Base-by-base conservation (phyloP, 2,888 invertebrate genomes). In the Reticulitermes lucifugus region DNA sequence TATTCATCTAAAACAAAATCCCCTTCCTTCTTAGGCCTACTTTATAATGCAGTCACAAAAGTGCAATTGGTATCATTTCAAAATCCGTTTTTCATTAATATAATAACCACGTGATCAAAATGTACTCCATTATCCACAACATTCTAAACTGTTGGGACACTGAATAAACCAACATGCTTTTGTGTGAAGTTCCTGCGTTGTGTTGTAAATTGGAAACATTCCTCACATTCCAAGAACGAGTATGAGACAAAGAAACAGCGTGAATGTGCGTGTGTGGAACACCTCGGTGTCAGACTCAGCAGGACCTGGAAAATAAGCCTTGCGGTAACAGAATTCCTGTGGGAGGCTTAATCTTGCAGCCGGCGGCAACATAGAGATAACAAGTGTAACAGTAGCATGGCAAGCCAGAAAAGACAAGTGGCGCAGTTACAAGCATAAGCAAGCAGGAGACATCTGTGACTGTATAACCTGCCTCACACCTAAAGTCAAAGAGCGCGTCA, bases 241-340 rank as follows among this genome's bases (percentile, higher is more conserved):
- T 46, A n/a, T 12, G 25, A 12, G 65, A 65, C n/a, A n/a, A 25
- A 65, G n/a, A 65, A 9, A 65, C 7, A 46, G 10, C 2, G 41
- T 41, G 46, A 46, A 10, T 41, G 21, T 73, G 51, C 21, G 77
- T 41, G 21, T 73, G 51, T 46, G 77, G 46, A 77, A 43, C 46
- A 46, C 77, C 51, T 35, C 35, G 43, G 75, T 77, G 77, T 77
- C 77, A 77, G 21, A 35, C 60, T 14, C 55, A 73, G 77, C 5
- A n/a, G 77, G 43, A 46, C 41, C 51, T 22, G 10, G 22, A 43
- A 51, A 51, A n/a, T 25, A 7, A 46, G 77, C 46, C 21, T 41
- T 6, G 73, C 71, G 77, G 82, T 41, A 59, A 35, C 18, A 55
- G 73, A 71, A 85, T 83, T 85, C 85, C 85, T 85, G 60, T n/a